phyloP scores from a whole-genome alignment of 2,888 invertebrate species.

The Syrphus vitripennis region DNA sequence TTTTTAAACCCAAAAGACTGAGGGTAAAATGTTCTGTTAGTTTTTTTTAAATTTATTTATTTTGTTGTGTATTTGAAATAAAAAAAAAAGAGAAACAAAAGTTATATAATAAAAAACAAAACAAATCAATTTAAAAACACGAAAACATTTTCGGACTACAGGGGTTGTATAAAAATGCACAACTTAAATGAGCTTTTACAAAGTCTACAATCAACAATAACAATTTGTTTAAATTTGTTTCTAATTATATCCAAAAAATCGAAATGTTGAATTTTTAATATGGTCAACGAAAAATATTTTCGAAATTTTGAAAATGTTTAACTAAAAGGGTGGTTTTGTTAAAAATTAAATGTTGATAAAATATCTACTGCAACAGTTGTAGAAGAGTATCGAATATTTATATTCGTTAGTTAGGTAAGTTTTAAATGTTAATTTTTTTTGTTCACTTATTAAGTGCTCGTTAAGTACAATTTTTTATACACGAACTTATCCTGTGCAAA shows the following conservation, averaged over 20 bases:
- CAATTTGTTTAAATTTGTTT: background rate
- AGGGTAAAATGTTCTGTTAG: conserved; percentile 7
- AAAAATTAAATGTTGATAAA: too few species aligned
- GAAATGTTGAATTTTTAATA: background rate
- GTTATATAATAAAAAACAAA: conserved; percentile 63
- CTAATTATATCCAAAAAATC: background rate
- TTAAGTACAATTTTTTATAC: too few species aligned
- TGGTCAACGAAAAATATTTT: background rate
- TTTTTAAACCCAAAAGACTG: background rate
- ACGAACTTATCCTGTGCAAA: too few species aligned
- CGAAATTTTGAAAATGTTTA: background rate
- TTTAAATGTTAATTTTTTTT: too few species aligned
- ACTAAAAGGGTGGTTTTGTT: too few species aligned
- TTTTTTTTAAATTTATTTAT: conserved; percentile 11
- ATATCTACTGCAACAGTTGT: too few species aligned
- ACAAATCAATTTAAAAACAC: background rate
- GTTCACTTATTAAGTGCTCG: too few species aligned
- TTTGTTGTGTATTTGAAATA: conserved; percentile 72
- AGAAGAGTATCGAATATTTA: too few species aligned
- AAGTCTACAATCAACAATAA: background rate
- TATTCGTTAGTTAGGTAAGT: too few species aligned
- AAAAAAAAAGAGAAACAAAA: conserved; percentile 74
- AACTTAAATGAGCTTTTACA: background rate
- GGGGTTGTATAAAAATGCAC: background rate
- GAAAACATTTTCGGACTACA: background rate